Evolutionary conservation across 2,113 vertebrate species (phyloP), one percentile per base, ranked within the genome.

Genomic region (Butorides virescens): DNA sequence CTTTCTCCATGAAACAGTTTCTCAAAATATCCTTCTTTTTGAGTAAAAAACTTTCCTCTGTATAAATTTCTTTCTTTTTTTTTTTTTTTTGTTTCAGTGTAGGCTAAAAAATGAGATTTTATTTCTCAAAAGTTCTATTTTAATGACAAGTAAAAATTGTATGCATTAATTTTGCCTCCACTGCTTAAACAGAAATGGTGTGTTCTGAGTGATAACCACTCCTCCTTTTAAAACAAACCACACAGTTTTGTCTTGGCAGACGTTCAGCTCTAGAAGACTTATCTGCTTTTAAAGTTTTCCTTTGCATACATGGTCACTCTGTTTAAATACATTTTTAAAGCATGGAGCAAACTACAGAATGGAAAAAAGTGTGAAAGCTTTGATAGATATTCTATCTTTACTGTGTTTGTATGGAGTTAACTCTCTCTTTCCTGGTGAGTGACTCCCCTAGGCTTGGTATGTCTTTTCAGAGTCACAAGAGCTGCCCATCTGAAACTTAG

Each of bases 211-310:
- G 94, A 97, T 94, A 98, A 95, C 71, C 80, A 92, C 73, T 79
- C 86, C 89, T 96, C 50, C 78, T 94, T 95, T 94, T 93, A 97
- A 97, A 97, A 94, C 89, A 93, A 97, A 97, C 70, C 55, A 76
- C 58, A 79, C 68, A 58, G 59, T 78, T 96, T 92, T 88, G 14
- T 47, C 79, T 97, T 97, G 92, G 97, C 93, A 96, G 74, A 23
- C 30, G 59, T 92, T 96, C 97, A 96, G 62, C n/a, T 44, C 44
- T 90, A 82, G 66, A 87, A 92, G 95, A 94, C 93, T 96, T 97
- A 95, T 80, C 92, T 95, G 68, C 96, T 95, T 97, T 84, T 96
- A 97, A 97, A 97, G 68, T 89, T 97, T 93, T 94, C 80, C 85
- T 85, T 96, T 92, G 59, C 66, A 15, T 90, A 85, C 85, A 27